phyloP scores from a whole-genome alignment of 2,888 invertebrate species.

The Drosophila macrospina region DNA sequence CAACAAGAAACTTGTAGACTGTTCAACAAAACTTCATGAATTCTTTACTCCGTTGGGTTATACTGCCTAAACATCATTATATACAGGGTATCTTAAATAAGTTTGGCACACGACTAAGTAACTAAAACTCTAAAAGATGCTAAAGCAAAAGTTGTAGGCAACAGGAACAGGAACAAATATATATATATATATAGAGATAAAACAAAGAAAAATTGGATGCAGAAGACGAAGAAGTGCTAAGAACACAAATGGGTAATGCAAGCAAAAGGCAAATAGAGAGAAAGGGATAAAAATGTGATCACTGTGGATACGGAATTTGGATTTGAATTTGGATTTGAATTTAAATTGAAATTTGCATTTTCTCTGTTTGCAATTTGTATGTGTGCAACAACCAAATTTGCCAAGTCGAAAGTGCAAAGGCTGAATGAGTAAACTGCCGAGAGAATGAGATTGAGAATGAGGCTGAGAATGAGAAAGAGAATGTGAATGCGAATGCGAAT shows the following conservation, averaged over 20 bases:
- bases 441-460: not conserved
- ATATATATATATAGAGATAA: not conserved
- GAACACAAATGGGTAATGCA: constrained; percentile 36
- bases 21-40: no score
- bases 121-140: constrained; percentile 17
- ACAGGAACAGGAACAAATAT: constrained; percentile 8
- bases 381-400: constrained; percentile 31
- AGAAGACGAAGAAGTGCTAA: constrained; percentile 12
- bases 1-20: no score
- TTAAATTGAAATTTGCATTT: constrained; percentile 34
- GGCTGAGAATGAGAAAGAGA: not conserved
- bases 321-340: constrained; percentile 29
- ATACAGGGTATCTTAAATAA: constrained; percentile 14
- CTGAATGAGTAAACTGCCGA: constrained; percentile 16
- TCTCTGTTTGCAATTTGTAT: constrained; percentile 35
- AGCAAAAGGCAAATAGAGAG: constrained; percentile 11
- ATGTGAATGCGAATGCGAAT: not conserved
- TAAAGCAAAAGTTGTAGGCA: constrained; percentile 22
- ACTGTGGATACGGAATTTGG: constrained; percentile 27
- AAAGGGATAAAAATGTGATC: constrained; percentile 25
- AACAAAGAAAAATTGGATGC: not conserved
- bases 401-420: constrained; percentile 36
- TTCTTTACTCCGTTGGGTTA: no score
- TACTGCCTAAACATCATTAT: not conserved
- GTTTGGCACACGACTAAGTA: constrained; percentile 7